These are phyloP conservation scores for Lutjanus campechanus DNA, from an alignment of 2,797 vertebrate species.

Conservation along the genomic window DNA sequence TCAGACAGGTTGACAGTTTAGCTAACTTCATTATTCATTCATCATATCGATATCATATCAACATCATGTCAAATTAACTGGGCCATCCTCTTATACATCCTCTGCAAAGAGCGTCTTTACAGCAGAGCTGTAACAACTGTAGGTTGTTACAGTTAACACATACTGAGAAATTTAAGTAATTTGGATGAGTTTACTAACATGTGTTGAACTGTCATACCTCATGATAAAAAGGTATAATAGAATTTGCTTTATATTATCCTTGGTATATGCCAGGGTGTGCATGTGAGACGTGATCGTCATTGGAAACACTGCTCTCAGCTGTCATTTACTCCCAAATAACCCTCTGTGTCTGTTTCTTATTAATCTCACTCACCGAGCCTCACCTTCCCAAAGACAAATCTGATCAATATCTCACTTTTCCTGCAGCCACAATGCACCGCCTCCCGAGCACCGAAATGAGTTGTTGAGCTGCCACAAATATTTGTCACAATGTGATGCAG, in stretches of 20 bases:
- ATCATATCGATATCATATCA: no score
- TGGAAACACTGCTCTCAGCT: conserved; percentile 8
- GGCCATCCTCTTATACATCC: background rate
- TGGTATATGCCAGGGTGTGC: background rate
- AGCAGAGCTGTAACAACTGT: background rate
- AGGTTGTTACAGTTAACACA: background rate
- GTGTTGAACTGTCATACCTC: background rate
- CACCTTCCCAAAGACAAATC: conserved; percentile 55
- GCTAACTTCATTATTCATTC: no score
- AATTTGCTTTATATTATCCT: background rate
- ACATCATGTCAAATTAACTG: no score
- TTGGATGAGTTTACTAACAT: background rate
- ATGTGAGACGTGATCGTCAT: conserved; percentile 16
- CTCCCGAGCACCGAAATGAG: conserved; percentile 34
- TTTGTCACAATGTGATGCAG: conserved; percentile 28
- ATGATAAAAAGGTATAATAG: no score
- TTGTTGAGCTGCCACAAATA: conserved; percentile 48
- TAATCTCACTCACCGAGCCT: conserved; percentile 42
- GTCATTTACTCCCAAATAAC: conserved; percentile 44
- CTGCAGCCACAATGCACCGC: conserved; percentile 21
- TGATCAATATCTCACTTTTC: conserved; percentile 58
- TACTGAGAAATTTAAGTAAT: background rate
- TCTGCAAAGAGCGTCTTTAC: background rate
- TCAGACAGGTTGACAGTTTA: no score
- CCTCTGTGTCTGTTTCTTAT: conserved; percentile 17